Evolutionary conservation across 2,888 invertebrate genomes (phyloP), one percentile per base, ranked within the genome.

Genomic region (Cephus runcator): DNA sequence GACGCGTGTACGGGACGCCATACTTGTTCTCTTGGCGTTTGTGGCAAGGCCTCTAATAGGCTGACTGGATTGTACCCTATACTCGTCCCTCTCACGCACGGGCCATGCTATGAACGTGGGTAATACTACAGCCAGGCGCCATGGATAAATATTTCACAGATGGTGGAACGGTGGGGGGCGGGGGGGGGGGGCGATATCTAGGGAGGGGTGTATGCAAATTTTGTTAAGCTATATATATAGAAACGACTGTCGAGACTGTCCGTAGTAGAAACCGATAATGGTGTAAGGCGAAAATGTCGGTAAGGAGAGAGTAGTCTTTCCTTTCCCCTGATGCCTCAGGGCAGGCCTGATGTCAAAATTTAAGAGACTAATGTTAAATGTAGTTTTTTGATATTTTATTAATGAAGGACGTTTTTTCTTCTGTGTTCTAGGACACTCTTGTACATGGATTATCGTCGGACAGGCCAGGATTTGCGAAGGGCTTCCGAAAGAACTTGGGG

Each of bases 401-500:
- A 56, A 56, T 9, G 9, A 2, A 6, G 56, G 6, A 56, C 6
- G 2, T 69, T 79, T 15, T 73, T 81, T 34, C 30, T 4, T 69
- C 30, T 69, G 69, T 83, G 90, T 95, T 95, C 77, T 93, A 97
- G 96, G 96, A 96, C 93, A 94, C 95, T 92, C 93, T 96, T 91
- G 95, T 96, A 93, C 95, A 96, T 93, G 93, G 93, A 81, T 87
- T 93, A 81, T 92, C 93, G 79, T 88, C 92, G 88, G 95, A 95
- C 91, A 93, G 95, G 91, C 94, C 95, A 87, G 95, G 96, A 88
- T 96, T 96, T 92, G 93, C 93, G 83, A 95, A 96, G 92, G 96
- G 96, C 91, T 95, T 97, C 92, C 95, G 96, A 87, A 97, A 96
- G 92, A 97, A 97, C 92, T 94, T 97, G 88, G 96, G 96, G 88